Evolutionary conservation across 2,113 vertebrate species (phyloP).

Genomic region (Pelusios castaneus): DNA sequence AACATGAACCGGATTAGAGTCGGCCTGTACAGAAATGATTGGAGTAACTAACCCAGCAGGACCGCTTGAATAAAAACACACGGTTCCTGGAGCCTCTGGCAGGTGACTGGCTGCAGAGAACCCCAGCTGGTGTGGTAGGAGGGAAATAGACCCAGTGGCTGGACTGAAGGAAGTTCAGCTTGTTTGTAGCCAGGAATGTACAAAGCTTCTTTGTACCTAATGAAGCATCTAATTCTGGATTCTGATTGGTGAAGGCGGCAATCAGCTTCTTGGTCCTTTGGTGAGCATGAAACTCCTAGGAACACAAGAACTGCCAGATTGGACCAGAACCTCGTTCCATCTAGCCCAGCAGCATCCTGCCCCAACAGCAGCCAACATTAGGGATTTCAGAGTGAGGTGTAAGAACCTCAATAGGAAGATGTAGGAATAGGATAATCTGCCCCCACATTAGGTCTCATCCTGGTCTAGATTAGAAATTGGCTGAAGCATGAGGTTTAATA

Average conservation of each 20-base stretch:
- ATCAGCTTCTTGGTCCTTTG: background rate
- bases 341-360: background rate
- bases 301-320: background rate
- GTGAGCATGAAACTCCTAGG: background rate
- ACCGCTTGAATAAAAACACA: background rate
- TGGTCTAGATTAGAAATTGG: background rate
- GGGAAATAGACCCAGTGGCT: constrained; percentile 14
- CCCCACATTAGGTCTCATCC: background rate
- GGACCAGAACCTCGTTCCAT: background rate
- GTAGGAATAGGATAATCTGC: background rate
- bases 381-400: background rate
- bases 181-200: background rate
- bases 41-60: background rate
- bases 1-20: background rate
- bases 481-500: background rate
- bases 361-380: background rate
- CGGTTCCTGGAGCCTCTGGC: background rate
- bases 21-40: background rate
- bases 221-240: background rate
- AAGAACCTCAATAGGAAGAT: background rate
- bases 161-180: background rate
- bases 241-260: background rate
- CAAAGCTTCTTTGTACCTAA: background rate
- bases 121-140: background rate
- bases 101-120: background rate